A percentile compares a stretch with the other conserved stretches of the same genome.
Conservation (phyloP, 1,140 invertebrate species). For the Macrotrachela quadricornifera region DNA sequence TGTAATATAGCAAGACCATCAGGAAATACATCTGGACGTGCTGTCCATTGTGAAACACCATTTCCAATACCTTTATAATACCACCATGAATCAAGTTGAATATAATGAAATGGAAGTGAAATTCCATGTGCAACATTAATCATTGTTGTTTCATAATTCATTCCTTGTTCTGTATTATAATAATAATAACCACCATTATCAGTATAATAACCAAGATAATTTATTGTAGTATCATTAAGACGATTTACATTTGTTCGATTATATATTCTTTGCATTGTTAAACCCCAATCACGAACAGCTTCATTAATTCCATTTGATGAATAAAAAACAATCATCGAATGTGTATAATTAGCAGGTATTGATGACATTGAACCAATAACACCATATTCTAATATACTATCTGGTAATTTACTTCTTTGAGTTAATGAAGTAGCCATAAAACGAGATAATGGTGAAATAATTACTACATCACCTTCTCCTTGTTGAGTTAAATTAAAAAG, state of each 20-base stretch:
- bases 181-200: slow-evolving; percentile 14
- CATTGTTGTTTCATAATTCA: slow-evolving; percentile 6
- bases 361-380: slow-evolving; percentile 16
- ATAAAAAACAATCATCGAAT: slow-evolving; percentile 14
- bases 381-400: slow-evolving; percentile 11
- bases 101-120: slow-evolving; percentile 11
- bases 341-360: slow-evolving; percentile 13
- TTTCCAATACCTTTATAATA: slow-evolving; percentile 7
- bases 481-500: neutral
- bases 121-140: slow-evolving; percentile 7
- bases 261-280: too few relatives aligned
- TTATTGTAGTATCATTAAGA: slow-evolving; percentile 12
- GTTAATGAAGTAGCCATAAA: slow-evolving; percentile 5
- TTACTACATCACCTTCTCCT: neutral
- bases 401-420: neutral
- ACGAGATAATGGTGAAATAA: slow-evolving; percentile 5
- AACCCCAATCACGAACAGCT: slow-evolving; percentile 4
- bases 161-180: slow-evolving; percentile 11
- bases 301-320: slow-evolving; percentile 14
- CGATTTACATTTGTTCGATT: too few relatives aligned
- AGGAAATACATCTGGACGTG: too few relatives aligned
- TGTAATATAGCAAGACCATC: too few relatives aligned
- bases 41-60: too few relatives aligned
- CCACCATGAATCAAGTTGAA: slow-evolving; percentile 23
- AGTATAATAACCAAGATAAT: slow-evolving; percentile 16